These are phyloP conservation scores for Dinomys branickii DNA, from an alignment of 2,113 vertebrate species.

Conservation along the genomic window DNA sequence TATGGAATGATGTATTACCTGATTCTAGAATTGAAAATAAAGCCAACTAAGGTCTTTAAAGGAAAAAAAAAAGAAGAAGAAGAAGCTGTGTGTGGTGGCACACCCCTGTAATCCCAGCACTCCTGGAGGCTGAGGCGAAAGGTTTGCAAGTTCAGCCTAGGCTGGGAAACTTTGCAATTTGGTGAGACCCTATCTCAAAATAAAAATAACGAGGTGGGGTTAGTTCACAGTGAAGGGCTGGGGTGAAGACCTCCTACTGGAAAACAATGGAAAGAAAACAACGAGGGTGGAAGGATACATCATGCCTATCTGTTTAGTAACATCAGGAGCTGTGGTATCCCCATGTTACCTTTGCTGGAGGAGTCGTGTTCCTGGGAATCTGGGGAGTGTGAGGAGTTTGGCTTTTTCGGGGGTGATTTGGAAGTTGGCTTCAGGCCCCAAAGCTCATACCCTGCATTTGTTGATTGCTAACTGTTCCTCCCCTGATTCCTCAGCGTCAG, in stretches of 20 bases:
- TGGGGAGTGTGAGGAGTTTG: constrained; percentile 15
- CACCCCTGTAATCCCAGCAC: background rate
- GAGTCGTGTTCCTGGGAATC: background rate
- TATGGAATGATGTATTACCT: background rate
- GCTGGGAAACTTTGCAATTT: background rate
- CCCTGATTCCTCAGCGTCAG: background rate
- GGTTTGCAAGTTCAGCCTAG: background rate
- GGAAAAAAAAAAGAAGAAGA: background rate
- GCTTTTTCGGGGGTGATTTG: background rate
- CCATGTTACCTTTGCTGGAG: background rate
- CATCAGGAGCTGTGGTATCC: background rate
- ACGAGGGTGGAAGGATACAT: background rate
- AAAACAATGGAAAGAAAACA: background rate
- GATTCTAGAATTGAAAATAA: background rate
- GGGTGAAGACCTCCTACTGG: background rate
- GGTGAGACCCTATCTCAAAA: background rate
- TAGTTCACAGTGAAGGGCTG: background rate
- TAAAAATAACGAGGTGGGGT: background rate
- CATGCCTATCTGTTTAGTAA: background rate
- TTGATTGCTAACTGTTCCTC: background rate
- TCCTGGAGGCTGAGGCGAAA: background rate
- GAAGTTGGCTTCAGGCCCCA: background rate
- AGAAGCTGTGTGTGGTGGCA: background rate
- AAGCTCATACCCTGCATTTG: background rate
- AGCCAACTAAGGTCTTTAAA: background rate